Evolutionary conservation across 1,140 invertebrate species (phyloP).

Genomic region (Pentalonia nigronervosa): DNA sequence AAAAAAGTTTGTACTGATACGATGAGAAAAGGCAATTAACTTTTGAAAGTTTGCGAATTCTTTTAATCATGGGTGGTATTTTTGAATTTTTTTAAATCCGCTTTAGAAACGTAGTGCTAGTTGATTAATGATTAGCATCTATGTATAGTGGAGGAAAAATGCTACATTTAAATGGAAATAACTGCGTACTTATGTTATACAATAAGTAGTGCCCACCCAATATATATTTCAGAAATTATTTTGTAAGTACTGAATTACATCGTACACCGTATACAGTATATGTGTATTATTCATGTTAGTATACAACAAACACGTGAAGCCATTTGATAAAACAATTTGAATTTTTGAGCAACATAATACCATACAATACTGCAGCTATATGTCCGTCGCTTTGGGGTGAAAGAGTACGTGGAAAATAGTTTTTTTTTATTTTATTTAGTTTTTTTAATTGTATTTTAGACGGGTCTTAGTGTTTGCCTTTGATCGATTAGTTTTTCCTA

Average conservation of each 20-base stretch:
- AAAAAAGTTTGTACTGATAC: neutral
- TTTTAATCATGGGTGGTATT: neutral
- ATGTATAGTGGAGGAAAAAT: neutral
- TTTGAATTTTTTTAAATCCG: neutral
- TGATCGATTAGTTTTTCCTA: neutral
- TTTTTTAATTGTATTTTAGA: conserved; percentile 15
- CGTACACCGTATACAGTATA: neutral
- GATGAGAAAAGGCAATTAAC: neutral
- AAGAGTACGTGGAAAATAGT: neutral
- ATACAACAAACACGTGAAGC: neutral
- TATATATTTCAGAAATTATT: neutral
- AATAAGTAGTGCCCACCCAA: neutral
- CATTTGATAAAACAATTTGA: neutral
- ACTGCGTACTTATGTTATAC: neutral
- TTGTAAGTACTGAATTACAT: neutral
- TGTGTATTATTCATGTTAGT: neutral
- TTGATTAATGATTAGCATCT: too few species aligned
- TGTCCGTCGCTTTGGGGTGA: neutral
- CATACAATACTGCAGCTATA: neutral
- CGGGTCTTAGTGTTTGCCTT: neutral
- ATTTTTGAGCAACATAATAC: neutral
- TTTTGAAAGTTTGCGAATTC: neutral
- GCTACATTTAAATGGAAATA: neutral
- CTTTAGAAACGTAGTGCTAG: neutral
- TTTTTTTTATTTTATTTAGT: neutral